These are phyloP conservation scores for Achroia grisella DNA, from an alignment of 1,140 invertebrate species.

Conservation along the genomic window DNA sequence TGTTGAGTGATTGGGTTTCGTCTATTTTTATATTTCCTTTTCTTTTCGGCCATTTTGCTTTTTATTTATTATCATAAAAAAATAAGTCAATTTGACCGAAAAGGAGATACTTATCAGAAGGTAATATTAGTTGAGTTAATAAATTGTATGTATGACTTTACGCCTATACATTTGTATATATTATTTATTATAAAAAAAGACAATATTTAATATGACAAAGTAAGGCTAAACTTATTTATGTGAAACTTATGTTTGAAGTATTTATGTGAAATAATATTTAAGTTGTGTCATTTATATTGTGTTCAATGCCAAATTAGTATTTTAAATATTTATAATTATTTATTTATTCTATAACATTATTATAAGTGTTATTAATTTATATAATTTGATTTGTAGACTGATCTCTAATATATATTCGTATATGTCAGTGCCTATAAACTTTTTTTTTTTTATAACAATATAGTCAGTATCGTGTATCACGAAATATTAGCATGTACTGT, in stretches of 20 bases:
- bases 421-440: neutral
- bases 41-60: constrained; percentile 44
- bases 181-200: too few species aligned
- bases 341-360: constrained; percentile 6
- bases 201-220: too few species aligned
- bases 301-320: too few species aligned
- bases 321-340: neutral
- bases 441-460: neutral
- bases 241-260: too few species aligned
- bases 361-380: neutral
- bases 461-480: constrained; percentile 9
- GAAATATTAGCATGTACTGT: constrained; percentile 2
- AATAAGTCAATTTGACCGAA: constrained; percentile 41
- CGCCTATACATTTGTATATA: too few species aligned
- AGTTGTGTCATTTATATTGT: too few species aligned
- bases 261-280: too few species aligned
- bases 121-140: too few species aligned
- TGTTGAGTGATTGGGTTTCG: constrained; percentile 16
- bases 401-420: constrained; percentile 11
- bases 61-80: constrained; percentile 2
- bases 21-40: constrained; percentile 14
- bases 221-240: neutral
- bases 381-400: constrained; percentile 2
- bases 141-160: too few species aligned
- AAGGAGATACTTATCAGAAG: constrained; percentile 28